phyloP scores from a whole-genome alignment of 2,113 vertebrate species.

The Tragelaphus imberbis region DNA sequence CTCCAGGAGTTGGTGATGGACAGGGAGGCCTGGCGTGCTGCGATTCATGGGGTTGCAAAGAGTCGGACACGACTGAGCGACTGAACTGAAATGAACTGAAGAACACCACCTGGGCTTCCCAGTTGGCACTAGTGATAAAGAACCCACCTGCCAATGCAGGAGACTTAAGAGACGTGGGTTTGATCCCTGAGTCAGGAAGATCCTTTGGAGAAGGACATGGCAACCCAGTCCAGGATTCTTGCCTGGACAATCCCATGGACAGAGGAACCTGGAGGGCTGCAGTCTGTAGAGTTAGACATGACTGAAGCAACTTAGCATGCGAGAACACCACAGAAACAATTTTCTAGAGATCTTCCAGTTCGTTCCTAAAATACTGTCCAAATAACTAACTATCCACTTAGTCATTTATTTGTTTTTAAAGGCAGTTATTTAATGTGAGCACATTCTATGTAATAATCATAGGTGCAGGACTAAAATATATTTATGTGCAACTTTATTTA shows the following conservation, averaged over 20 bases:
- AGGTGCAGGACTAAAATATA: background rate
- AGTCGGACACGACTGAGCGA: too few species aligned
- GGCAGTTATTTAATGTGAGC: background rate
- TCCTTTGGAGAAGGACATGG: background rate
- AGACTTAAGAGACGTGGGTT: background rate
- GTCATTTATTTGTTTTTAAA: background rate
- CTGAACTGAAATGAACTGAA: too few species aligned
- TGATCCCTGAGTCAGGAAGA: background rate
- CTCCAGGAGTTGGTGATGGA: too few species aligned
- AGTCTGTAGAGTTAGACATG: background rate
- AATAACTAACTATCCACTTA: background rate
- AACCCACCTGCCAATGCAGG: background rate
- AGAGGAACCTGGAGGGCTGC: background rate
- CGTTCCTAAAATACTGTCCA: background rate
- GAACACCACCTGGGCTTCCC: background rate
- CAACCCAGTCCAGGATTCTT: background rate
- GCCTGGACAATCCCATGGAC: background rate
- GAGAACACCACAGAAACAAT: background rate
- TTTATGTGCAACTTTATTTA: background rate
- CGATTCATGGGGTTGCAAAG: too few species aligned
- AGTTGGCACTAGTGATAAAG: background rate
- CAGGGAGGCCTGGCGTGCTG: too few species aligned
- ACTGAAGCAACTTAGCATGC: rapidly evolving
- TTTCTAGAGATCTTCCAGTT: background rate
- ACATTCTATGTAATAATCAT: background rate